Conservation (phyloP, 2,888 invertebrate genomes). For the Nephrotoma appendiculata region DNA sequence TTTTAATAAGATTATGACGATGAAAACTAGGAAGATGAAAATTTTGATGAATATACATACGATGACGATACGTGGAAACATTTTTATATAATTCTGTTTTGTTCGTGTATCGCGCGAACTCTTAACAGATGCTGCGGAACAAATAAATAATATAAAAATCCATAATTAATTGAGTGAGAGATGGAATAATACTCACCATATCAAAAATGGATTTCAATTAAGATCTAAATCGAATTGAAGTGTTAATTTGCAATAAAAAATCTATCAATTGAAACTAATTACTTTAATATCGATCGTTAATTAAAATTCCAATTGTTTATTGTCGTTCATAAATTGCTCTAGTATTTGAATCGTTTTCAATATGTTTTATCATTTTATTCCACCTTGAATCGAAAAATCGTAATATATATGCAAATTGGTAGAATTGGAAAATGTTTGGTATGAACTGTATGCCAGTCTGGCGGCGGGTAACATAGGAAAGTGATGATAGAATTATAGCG, state of each 20-base stretch:
- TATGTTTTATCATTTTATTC: not conserved
- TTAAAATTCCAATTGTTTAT: not conserved
- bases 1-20: not conserved
- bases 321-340: not conserved
- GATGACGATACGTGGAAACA: not conserved
- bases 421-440: not conserved
- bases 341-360: not conserved
- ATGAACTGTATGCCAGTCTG: not conserved
- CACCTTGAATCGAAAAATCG: not conserved
- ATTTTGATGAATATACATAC: not conserved
- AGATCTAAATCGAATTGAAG: not conserved
- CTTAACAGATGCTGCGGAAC: not conserved
- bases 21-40: not conserved
- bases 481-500: not conserved
- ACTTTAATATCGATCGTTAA: not conserved
- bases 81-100: too few relatives aligned
- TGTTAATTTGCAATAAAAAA: not conserved
- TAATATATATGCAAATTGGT: not conserved
- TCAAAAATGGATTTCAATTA: not conserved
- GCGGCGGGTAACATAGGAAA: not conserved
- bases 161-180: not conserved
- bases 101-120: not conserved
- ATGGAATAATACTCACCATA: not conserved
- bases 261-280: not conserved
- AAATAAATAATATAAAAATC: not conserved